Base-by-base conservation (phyloP, 2,797 vertebrate species). In the Sebastes paucispinis region DNA sequence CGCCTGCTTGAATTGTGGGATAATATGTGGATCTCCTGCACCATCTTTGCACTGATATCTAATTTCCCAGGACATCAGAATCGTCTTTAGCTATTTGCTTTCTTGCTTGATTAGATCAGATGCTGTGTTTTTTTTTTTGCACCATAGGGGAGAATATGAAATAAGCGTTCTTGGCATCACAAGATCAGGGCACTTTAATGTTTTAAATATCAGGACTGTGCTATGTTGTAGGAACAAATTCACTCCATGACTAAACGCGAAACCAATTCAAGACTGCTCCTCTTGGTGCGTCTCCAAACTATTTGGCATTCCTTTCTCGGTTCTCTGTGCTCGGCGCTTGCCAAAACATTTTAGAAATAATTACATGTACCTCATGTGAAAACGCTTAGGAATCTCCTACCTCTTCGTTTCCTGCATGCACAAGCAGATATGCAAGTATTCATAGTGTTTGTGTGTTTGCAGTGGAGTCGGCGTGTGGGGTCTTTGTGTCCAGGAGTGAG, bases 401-500 rank as follows among this genome's bases (percentile, higher is more conserved):
- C 54, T 43, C 47, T n/a, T 77, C 58, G 72, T 27, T 64, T 47
- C 20, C 29, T 55, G 25, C 54, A 47, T 79, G 71, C 64, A 52
- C 66, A 73, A 57, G 80, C 74, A 79, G 67, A 88, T 79, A 83
- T 83, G 85, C 70, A 43, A 73, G 83, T 22, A 20, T 84, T 79
- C 66, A 63, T 72, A 75, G 82, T 91, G 88, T 91, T 87, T 86
- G 84, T 81, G 83, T 90, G 90, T 90, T 87, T 87, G 81, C 75
- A 73, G 77, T 69, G 55, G 71, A 82, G 77, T 92, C 89, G 43
- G 91, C 92, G 94, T 95, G 95, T 95, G 94, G 87, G 94, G 94
- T 95, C 94, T 93, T 94, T 93, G 89, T 94, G 91, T 88, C 91
- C 88, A 86, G 89, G 90, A 93, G 91, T 88, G 91, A 91, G 92